Evolutionary conservation across 2,888 invertebrate genomes (phyloP), one percentile per base, ranked within the genome.

Genomic region (Galeruca laticollis): DNA sequence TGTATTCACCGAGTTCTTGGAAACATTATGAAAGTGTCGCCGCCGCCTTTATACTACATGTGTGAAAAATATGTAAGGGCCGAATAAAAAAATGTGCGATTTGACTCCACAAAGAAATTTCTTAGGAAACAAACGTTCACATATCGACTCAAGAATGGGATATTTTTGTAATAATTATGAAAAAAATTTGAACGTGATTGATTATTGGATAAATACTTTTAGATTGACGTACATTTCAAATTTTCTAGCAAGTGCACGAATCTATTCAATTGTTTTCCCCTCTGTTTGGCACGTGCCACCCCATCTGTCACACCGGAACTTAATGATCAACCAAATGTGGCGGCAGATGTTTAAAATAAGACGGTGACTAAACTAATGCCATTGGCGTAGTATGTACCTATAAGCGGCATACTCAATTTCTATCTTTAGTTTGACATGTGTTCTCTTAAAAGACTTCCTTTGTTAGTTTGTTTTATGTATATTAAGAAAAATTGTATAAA

Each of bases 251-350:
- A 62, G 62, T 62, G 62, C 62, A 52, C 20, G 13, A 49, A 52
- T 60, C 60, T 43, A 59, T 20, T 37, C 40, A 21, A 52, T 62
- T 51, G 35, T 62, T 62, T 62, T 37, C 37, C n/a, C 62, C 52
- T 37, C 21, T 15, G 40, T 49, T 33, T 18, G 75, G 69, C 78
- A 78, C 78, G 78, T 76, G 78, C 77, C 76, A 67, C 54, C 69
- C 73, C 78, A 78, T 77, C 78, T 78, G 78, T 69, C 74, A 54
- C 74, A 73, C 77, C 78, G 78, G 77, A 76, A 76, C 76, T 69
- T 73, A 76, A 76, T 77, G 77, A 75, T 78, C 71, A 66, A 71
- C 64, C 57, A 68, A 73, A 71, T 71, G 67, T 31, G 61, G 6
- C 52, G 49, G 60, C 66, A 70, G 67, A 66, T 67, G 70, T 62